Percentiles rank a stretch among this genome's conserved stretches.
Conservation (phyloP, 2,797 vertebrate species). For the Muraenolepis orangiensis region DNA sequence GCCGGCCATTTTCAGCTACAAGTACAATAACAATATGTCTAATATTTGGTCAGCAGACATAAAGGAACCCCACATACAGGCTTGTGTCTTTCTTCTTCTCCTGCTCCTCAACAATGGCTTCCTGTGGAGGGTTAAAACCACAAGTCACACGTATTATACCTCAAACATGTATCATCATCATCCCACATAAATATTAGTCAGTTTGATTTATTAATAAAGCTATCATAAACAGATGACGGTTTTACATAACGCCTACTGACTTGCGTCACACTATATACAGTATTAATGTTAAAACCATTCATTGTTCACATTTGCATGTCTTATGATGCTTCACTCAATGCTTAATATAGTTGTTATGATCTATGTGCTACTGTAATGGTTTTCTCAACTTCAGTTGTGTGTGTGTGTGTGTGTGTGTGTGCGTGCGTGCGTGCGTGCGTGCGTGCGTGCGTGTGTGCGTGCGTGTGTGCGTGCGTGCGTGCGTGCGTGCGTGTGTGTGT, state of each 20-base stretch:
- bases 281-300: not conserved
- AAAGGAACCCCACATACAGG: constrained; percentile 77
- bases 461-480: not conserved
- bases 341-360: not conserved
- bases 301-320: not conserved
- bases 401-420: not conserved
- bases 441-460: not conserved
- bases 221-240: not conserved
- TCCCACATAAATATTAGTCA: not conserved
- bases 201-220: not conserved
- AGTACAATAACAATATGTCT: not conserved
- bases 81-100: constrained; percentile 95
- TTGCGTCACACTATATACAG: not conserved
- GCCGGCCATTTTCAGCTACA: not conserved
- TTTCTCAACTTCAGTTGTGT: not conserved
- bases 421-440: not conserved
- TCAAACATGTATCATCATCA: not conserved
- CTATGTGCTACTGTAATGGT: not conserved
- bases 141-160: not conserved
- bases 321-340: not conserved
- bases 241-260: not conserved
- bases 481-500: not conserved
- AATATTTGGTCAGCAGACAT: not conserved
- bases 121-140: constrained; percentile 68
- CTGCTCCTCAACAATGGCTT: constrained; percentile 95